Conservation (phyloP, 2,797 vertebrate genomes). For the Loris lydekkerianus region DNA sequence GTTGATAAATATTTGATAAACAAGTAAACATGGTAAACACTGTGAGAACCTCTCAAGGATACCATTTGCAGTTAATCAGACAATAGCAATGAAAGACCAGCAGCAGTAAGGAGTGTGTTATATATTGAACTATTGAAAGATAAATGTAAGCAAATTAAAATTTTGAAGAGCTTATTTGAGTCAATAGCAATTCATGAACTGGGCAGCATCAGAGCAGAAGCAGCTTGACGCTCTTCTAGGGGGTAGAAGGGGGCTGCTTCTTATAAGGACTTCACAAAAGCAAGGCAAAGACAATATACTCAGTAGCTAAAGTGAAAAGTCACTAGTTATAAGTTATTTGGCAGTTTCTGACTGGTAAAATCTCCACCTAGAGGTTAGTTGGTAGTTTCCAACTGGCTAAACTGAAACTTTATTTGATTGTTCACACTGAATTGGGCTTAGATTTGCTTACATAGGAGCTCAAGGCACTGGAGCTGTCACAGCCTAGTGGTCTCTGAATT, state of each 20-base stretch:
- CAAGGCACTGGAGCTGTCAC: neutral
- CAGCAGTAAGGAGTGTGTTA: neutral
- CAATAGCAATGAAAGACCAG: slow-evolving; percentile 1
- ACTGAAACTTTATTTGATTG: neutral
- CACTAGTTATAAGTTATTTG: neutral
- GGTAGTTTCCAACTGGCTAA: neutral
- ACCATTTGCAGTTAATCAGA: neutral
- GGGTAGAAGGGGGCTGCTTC: neutral
- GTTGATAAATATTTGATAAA: slow-evolving; percentile 19
- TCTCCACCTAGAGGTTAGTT: neutral
- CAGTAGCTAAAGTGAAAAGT: neutral
- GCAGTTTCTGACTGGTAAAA: neutral
- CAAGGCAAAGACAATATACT: neutral
- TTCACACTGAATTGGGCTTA: neutral
- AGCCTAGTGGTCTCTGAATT: neutral
- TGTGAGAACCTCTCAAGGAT: neutral
- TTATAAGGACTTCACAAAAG: neutral
- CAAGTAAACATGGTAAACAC: neutral
- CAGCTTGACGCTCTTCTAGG: neutral
- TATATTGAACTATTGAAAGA: neutral
- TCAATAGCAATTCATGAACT: neutral
- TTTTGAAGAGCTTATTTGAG: neutral
- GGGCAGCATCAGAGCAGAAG: neutral
- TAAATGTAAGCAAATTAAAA: neutral
- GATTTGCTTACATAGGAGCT: neutral